Conservation (phyloP, 1,140 invertebrate species). For the Carposina sasakii region DNA sequence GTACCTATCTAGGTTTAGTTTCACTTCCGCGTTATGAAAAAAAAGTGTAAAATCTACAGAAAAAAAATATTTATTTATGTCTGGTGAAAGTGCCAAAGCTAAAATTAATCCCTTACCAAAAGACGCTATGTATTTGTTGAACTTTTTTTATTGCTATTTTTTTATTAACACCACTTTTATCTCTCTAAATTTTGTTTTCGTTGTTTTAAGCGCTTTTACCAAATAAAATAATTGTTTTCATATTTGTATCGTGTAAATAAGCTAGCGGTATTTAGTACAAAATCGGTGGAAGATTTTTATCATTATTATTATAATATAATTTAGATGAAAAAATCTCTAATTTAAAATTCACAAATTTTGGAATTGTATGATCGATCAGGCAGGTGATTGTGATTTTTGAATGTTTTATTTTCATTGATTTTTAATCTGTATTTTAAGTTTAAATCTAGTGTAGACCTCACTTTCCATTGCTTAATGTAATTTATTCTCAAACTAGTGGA, state of each 20-base stretch:
- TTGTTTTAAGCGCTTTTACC: slow-evolving; percentile 58
- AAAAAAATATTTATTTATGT: slow-evolving; percentile 28
- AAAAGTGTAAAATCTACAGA: too few relatives aligned
- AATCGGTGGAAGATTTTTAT: slow-evolving; percentile 61
- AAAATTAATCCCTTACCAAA: too few relatives aligned
- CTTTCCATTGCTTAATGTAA: too few relatives aligned
- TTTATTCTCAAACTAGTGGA: too few relatives aligned
- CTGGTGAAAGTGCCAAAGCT: slow-evolving; percentile 62
- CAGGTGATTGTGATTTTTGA: too few relatives aligned
- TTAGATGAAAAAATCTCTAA: slow-evolving; percentile 20
- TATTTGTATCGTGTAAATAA: slow-evolving; percentile 54
- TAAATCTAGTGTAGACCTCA: too few relatives aligned
- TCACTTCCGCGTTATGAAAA: slow-evolving; percentile 29
- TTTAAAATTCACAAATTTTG: too few relatives aligned
- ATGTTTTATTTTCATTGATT: too few relatives aligned
- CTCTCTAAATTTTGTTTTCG: slow-evolving; percentile 26
- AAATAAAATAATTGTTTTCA: slow-evolving; percentile 49
- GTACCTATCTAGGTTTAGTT: too few relatives aligned
- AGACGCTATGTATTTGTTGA: slow-evolving; percentile 7
- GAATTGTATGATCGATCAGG: too few relatives aligned
- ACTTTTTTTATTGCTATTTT: not conserved
- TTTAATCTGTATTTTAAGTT: too few relatives aligned
- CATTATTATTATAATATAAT: slow-evolving; percentile 11
- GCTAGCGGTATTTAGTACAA: slow-evolving; percentile 65
- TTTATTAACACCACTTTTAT: slow-evolving; percentile 16